Evolutionary conservation across 2,888 invertebrate genomes (phyloP).

Genomic region (Andrena marginata): DNA sequence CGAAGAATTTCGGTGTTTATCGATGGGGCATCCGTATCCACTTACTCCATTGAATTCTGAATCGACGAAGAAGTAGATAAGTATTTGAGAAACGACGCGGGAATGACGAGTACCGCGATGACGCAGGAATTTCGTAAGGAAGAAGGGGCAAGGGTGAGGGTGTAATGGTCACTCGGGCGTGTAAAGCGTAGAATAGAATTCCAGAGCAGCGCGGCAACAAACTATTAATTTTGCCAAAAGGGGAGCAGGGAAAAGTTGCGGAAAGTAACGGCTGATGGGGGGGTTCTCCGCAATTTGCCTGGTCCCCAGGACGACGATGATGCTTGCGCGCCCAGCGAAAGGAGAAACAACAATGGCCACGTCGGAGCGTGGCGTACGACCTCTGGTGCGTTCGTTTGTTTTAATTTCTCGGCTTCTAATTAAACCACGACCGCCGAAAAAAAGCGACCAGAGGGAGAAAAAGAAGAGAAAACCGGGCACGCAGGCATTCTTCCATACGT

Average conservation of each 20-base stretch:
- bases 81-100: too few relatives aligned
- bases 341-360: slow-evolving; percentile 55
- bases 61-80: too few relatives aligned
- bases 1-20: too few relatives aligned
- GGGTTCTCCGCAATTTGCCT: slow-evolving; percentile 53
- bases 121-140: background rate
- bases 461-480: slow-evolving; percentile 18
- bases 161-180: background rate
- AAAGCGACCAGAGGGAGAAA: background rate
- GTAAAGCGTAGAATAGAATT: slow-evolving; percentile 12
- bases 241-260: background rate
- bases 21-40: too few relatives aligned
- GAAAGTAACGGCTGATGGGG: background rate
- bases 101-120: too few relatives aligned
- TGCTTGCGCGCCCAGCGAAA: slow-evolving; percentile 48
- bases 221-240: slow-evolving; percentile 56
- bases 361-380: slow-evolving; percentile 18
- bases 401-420: slow-evolving; percentile 74
- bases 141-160: background rate
- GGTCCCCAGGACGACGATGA: slow-evolving; percentile 24
- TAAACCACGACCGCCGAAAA: slow-evolving; percentile 68
- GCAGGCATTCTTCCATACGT: slow-evolving; percentile 53
- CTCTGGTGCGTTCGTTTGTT: slow-evolving; percentile 66
- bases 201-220: background rate
- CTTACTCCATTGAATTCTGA: too few relatives aligned